These are phyloP conservation scores for Paraplagusia blochii DNA, from an alignment of 2,113 vertebrate species.

Conservation along the genomic window DNA sequence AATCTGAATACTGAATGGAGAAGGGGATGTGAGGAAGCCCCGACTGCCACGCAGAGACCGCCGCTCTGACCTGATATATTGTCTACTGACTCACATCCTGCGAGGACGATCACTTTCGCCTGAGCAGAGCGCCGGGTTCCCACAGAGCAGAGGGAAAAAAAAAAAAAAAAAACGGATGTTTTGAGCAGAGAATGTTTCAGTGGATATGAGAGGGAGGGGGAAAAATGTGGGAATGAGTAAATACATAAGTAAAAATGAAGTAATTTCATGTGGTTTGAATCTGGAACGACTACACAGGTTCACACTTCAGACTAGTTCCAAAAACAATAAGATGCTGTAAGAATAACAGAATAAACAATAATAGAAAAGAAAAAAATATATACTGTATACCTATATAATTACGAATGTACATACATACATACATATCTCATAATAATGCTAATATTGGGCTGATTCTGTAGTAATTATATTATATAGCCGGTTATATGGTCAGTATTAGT, in stretches of 20 bases:
- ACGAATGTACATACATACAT: too few species aligned
- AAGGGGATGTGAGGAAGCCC: conserved; percentile 27
- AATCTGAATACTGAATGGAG: conserved; percentile 54
- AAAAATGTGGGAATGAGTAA: neutral
- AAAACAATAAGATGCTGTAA: too few species aligned
- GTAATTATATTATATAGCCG: too few species aligned
- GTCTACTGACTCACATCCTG: conserved; percentile 9
- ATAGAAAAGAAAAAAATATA: too few species aligned
- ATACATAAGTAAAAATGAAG: conserved; percentile 5
- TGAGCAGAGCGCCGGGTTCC: neutral
- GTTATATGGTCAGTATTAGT: too few species aligned
- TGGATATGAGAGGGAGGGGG: neutral
- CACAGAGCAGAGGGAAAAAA: neutral
- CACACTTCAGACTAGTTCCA: too few species aligned
- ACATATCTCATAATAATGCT: too few species aligned
- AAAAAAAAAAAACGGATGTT: neutral
- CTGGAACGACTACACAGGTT: too few species aligned
- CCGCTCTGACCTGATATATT: conserved; percentile 5
- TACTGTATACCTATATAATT: too few species aligned
- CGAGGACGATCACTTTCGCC: neutral
- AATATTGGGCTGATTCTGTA: too few species aligned
- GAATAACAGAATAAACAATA: too few species aligned
- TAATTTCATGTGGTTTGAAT: conserved; percentile 18
- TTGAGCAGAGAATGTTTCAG: neutral
- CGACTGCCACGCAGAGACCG: conserved; percentile 17